Evolutionary conservation across 1,140 invertebrate genomes (phyloP).

Genomic region (Panagrolaimus sp.): DNA sequence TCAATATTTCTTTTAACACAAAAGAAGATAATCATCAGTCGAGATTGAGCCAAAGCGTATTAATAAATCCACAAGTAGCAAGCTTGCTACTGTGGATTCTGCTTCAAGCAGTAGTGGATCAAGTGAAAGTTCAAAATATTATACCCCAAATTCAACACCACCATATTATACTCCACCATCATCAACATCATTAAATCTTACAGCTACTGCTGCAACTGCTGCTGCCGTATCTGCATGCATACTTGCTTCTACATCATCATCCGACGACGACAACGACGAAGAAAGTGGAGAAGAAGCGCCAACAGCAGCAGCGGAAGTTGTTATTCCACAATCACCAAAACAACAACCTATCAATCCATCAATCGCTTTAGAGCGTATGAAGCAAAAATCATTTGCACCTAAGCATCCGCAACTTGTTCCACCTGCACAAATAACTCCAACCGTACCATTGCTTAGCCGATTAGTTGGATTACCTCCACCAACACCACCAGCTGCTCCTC

Average conservation of each 20-base stretch:
- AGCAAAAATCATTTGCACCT: neutral
- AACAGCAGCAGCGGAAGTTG: no score
- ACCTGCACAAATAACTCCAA: neutral
- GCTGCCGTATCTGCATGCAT: constrained; percentile 4
- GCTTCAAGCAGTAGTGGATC: constrained; percentile 13
- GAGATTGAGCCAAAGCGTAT: constrained; percentile 13
- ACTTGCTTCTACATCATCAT: neutral
- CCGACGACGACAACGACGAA: constrained; percentile 1
- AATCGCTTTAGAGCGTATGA: constrained; percentile 1
- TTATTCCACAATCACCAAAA: no score
- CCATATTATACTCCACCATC: neutral
- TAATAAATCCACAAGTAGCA: neutral
- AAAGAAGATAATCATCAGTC: neutral
- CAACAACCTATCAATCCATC: neutral
- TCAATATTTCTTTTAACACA: no score
- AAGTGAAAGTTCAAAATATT: neutral
- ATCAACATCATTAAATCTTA: constrained; percentile 11
- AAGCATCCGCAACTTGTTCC: constrained; percentile 11
- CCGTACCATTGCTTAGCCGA: constrained; percentile 12
- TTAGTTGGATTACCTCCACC: constrained; percentile 8
- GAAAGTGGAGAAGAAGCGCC: no score
- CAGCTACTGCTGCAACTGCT: constrained; percentile 8
- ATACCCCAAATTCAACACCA: neutral
- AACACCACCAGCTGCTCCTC: neutral
- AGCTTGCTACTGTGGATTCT: neutral